Percentiles rank a stretch among this genome's conserved stretches.
Evolutionary conservation across 1,140 invertebrate genomes (phyloP).

Genomic region (Achroia grisella): DNA sequence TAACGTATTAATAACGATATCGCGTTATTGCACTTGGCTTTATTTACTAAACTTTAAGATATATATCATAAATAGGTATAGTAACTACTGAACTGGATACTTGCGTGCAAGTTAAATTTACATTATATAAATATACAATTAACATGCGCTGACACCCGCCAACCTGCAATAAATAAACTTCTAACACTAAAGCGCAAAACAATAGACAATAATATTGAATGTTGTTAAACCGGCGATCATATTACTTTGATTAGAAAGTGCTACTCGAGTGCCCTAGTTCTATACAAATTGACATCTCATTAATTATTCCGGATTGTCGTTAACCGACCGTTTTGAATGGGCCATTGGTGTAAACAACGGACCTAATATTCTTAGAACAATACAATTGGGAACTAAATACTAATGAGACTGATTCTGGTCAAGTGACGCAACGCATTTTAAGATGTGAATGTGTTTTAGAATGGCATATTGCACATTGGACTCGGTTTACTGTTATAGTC

Average conservation of each 20-base stretch:
- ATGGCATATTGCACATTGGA: neutral
- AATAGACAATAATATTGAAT: neutral
- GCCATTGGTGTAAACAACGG: slow-evolving; percentile 39
- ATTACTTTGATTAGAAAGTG: slow-evolving; percentile 35
- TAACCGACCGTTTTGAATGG: slow-evolving; percentile 37
- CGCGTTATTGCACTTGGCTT: no score
- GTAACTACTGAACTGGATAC: no score
- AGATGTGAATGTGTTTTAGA: slow-evolving; percentile 3
- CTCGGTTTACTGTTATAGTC: no score
- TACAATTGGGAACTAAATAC: slow-evolving; percentile 48
- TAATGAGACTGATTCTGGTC: slow-evolving; percentile 38
- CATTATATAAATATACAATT: neutral
- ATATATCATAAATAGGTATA: no score
- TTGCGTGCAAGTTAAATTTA: neutral
- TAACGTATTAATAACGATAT: no score
- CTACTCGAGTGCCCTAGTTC: slow-evolving; percentile 17
- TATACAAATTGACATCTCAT: slow-evolving; percentile 31
- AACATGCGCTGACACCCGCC: slow-evolving; percentile 1
- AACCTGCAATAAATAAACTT: neutral
- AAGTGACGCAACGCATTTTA: slow-evolving; percentile 26
- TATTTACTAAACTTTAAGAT: no score
- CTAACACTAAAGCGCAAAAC: neutral
- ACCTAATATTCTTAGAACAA: slow-evolving; percentile 51
- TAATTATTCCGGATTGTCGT: slow-evolving; percentile 49
- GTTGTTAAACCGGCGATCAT: slow-evolving; percentile 9